A percentile compares a stretch with the other conserved stretches of the same genome.
Conservation (phyloP, 2,888 invertebrate species). For the Cryptocheilus praepositus region DNA sequence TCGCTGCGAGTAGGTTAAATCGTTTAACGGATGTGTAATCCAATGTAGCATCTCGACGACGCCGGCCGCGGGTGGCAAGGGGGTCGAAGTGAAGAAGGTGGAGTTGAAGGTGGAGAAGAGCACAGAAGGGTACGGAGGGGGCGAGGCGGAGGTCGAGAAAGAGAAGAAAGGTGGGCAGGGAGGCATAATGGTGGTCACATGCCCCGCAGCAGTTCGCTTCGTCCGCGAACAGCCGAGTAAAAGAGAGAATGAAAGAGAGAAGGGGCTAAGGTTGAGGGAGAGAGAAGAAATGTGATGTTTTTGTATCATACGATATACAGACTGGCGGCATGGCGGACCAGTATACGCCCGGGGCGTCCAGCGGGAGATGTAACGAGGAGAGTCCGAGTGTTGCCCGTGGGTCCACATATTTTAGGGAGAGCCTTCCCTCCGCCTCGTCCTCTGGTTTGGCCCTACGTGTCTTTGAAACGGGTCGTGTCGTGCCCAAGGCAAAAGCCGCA, state of each 20-base stretch:
- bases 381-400: conserved; percentile 69
- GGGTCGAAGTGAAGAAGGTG: conserved; percentile 18
- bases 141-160: conserved; percentile 35
- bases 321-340: conserved; percentile 58
- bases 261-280: conserved; percentile 21
- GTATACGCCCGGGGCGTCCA: conserved; percentile 59
- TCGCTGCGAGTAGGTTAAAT: conserved; percentile 34
- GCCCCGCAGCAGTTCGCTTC: conserved; percentile 52
- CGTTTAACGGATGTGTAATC: conserved; percentile 51
- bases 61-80: conserved; percentile 74
- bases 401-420: conserved; percentile 73
- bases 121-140: conserved; percentile 28
- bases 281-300: conserved; percentile 70
- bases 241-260: background rate
- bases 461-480: conserved; percentile 71
- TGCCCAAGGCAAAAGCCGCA: conserved; percentile 63
- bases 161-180: conserved; percentile 47
- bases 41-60: conserved; percentile 34
- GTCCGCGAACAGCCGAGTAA: conserved; percentile 31
- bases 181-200: conserved; percentile 69
- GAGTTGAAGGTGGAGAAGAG: conserved; percentile 30
- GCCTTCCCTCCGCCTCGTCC: conserved; percentile 30
- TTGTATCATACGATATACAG: conserved; percentile 72
- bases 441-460: conserved; percentile 64
- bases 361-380: conserved; percentile 71